Conservation (phyloP, 2,113 vertebrate genomes). For the Alethe castanea region DNA sequence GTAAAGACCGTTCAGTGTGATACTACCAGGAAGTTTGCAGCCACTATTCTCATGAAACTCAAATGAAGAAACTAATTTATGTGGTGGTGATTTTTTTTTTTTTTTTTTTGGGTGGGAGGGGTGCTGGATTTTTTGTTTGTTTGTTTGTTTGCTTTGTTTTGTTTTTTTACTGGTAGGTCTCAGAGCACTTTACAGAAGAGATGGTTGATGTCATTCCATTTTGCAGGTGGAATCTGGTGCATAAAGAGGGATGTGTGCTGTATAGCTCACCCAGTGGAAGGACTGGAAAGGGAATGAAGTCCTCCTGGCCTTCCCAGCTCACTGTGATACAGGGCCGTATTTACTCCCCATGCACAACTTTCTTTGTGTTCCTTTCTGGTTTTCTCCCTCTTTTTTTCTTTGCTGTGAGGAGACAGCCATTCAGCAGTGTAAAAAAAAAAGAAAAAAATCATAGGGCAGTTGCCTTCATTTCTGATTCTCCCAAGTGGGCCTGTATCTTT, state of each 20-base stretch:
- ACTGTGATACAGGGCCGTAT: not conserved
- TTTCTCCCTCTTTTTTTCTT: not conserved
- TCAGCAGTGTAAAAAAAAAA: not conserved
- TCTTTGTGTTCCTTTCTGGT: not conserved
- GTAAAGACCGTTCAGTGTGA: not conserved
- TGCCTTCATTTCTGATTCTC: not conserved
- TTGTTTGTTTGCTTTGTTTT: fast-evolving
- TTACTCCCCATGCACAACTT: not conserved
- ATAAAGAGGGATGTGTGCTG: not conserved
- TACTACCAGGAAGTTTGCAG: not conserved
- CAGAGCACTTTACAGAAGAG: not conserved
- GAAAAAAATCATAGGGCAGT: not conserved
- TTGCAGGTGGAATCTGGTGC: not conserved
- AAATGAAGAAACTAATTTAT: not conserved
- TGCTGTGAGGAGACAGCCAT: not conserved
- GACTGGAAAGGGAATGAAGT: not conserved
- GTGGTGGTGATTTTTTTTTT: not conserved
- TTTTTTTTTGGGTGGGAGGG: fast-evolving
- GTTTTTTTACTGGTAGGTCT: not conserved
- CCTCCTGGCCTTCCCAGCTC: not conserved
- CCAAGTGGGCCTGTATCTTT: not conserved
- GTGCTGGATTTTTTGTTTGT: not conserved
- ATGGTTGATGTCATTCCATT: not conserved
- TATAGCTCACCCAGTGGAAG: not conserved
- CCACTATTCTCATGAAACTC: not conserved